Evolutionary conservation across 2,888 invertebrate genomes (phyloP).

Genomic region (Lymantria dispar): DNA sequence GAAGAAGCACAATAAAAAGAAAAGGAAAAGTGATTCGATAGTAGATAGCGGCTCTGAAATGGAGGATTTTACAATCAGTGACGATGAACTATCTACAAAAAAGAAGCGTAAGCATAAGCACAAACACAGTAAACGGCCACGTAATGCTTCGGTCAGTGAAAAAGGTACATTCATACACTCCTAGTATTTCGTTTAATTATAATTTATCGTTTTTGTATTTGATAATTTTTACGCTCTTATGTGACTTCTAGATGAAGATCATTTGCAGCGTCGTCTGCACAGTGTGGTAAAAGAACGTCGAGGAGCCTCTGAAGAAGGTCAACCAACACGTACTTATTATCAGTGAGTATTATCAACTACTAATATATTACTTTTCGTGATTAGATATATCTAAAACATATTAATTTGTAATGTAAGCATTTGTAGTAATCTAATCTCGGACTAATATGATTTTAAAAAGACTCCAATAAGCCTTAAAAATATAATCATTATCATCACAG

Average conservation of each 20-base stretch:
- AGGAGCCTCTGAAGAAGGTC: constrained; percentile 57
- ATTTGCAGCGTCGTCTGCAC: constrained; percentile 56
- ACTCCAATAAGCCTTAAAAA: too few relatives aligned
- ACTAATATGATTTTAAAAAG: too few relatives aligned
- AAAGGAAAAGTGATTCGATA: constrained; percentile 59
- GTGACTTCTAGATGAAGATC: constrained; percentile 38
- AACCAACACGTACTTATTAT: constrained; percentile 67
- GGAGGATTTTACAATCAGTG: constrained; percentile 58
- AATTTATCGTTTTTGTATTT: too few relatives aligned
- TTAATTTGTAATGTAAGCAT: too few relatives aligned
- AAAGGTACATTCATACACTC: constrained; percentile 41
- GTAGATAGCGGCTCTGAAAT: constrained; percentile 46
- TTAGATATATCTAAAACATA: background rate
- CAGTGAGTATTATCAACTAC: constrained; percentile 49
- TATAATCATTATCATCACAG: too few relatives aligned
- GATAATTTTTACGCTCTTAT: background rate
- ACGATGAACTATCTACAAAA: constrained; percentile 66
- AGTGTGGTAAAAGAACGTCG: constrained; percentile 72
- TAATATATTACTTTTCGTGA: background rate
- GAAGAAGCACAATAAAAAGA: constrained; percentile 75
- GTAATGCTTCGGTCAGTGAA: constrained; percentile 53
- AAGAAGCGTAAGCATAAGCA: constrained; percentile 74
- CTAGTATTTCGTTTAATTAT: background rate
- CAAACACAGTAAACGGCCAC: constrained; percentile 60
- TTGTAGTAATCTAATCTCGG: too few relatives aligned